Evolutionary conservation across 2,888 invertebrate genomes (phyloP), one percentile per base, ranked within the genome.

Genomic region (Hartigia nigra): DNA sequence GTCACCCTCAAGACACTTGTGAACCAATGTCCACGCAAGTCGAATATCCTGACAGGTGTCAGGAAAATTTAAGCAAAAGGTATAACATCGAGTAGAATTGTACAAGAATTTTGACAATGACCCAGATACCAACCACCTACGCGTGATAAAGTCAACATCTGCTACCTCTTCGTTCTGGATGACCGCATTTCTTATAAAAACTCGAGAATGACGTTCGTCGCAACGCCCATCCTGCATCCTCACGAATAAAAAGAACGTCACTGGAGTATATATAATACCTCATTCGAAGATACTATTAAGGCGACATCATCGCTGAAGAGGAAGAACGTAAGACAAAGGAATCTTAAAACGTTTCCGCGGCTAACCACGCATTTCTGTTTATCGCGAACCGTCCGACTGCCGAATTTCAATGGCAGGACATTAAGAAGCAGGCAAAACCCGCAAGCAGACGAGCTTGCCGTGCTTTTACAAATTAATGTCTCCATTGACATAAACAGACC

Each of bases 31-130:
- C 1, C 55, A 23, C 2, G 9, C 2, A 55, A 23, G 55, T 55
- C 55, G 23, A 55, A 55, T 2, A 4, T 9, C 55, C 23, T 55
- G 55, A 23, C 55, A 55, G 55, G 23, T 55, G 55, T 55, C 55
- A 55, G 55, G 55, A 9, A 55, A 55, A 55, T 9, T 55, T 9
- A 55, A 55, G 55, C 55, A 55, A 23, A 55, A 23, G 55, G 5
- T 55, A 55, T 23, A 55, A 55, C 2, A 23, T 23, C 1, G 9
- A 55, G 9, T 55, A 55, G 9, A 55, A 79, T 80, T 80, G 79
- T 79, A 79, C 79, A 78, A 79, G 79, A 76, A 75, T 77, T 78
- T 77, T 76, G 82, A 81, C 82, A 82, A 81, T 82, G 82, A 81
- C 82, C 80, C 78, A 80, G 75, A 82, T 82, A 76, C 72, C 39